These are phyloP conservation scores for Pentamera pediparva DNA, from an alignment of 53 echinoderm and acorn worm genomes.

Conservation along the genomic window DNA sequence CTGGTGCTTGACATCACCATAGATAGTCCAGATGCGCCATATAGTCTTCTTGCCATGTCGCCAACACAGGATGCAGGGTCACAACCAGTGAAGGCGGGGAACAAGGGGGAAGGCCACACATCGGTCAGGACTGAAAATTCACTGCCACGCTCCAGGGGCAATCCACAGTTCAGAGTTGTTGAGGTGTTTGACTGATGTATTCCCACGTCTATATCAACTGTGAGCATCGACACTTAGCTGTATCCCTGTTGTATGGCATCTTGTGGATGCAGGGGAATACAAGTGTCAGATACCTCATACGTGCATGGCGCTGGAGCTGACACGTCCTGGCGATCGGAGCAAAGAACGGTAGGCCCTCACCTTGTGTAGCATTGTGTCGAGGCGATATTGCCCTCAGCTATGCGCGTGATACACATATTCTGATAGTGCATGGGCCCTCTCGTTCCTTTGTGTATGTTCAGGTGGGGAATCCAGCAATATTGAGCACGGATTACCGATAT, in stretches of 20 bases:
- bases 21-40: neutral
- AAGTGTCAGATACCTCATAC: constrained; percentile 46
- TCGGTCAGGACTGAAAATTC: neutral
- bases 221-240: constrained; percentile 28
- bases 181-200: constrained; percentile 10
- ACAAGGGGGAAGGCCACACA: constrained; percentile 1
- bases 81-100: constrained; percentile 21
- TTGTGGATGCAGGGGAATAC: constrained; percentile 30
- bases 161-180: neutral
- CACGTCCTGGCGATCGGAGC: neutral
- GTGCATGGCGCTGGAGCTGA: constrained; percentile 31
- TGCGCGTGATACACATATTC: too few relatives aligned
- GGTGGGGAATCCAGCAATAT: too few relatives aligned
- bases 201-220: constrained; percentile 46
- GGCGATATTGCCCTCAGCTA: too few relatives aligned
- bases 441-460: too few relatives aligned
- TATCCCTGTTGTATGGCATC: constrained; percentile 31
- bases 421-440: too few relatives aligned
- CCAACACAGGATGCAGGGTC: neutral
- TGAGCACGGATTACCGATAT: too few relatives aligned
- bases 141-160: constrained; percentile 8
- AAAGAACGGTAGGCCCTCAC: constrained; percentile 17
- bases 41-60: neutral
- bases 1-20: constrained; percentile 9
- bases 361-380: constrained; percentile 28